Base-by-base conservation (phyloP, 2,113 vertebrate species). In the Cynopterus brachyotis region DNA sequence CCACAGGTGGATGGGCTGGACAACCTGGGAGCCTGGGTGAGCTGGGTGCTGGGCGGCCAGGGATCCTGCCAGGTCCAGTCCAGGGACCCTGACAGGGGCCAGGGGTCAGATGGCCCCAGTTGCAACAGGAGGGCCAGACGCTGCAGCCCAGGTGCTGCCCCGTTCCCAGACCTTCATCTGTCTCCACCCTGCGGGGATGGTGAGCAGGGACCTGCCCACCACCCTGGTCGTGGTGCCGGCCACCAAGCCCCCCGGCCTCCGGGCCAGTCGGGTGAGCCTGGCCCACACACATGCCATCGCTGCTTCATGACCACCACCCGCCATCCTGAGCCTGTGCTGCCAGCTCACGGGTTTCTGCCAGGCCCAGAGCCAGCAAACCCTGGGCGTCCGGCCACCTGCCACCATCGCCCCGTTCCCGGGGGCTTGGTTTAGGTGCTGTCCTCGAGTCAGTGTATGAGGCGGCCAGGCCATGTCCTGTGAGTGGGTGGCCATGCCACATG, bases 11-110 rank as follows among this genome's bases (percentile, higher is more conserved):
- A 88, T 79, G 64, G 66, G 3, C 82, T 95, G 94, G 94, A 67
- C 70, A 88, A 53, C 55, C 87, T 13, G 1, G 96, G 97, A 98
- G 97, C 96, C 97, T 97, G 98, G 97, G 96, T 96, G 95, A 97
- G 84, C 84, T 53, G 80, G 92, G 94, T 94, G 95, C 87, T 69
- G 57, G 84, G 53, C 83, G 62, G 92, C 91, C 95, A 69, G 88
- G 70, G 20, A 95, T 86, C 91, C 95, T 55, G 0, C 45, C 80
- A 70, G 86, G 79, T 87, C 82, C 86, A 86, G 87, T 13, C 12
- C 47, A 42, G 20, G 59, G n/a, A 9, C 28, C 32, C 30, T 0
- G 6, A 20, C 9, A 5, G 47, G 8, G 35, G 12, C 78, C 30
- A 1, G 55, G 60, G 62, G 19, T 66, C 92, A 66, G 2, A 5